phyloP scores from a whole-genome alignment of 2,888 invertebrate genomes.

The Lasioglossum pauxillum region DNA sequence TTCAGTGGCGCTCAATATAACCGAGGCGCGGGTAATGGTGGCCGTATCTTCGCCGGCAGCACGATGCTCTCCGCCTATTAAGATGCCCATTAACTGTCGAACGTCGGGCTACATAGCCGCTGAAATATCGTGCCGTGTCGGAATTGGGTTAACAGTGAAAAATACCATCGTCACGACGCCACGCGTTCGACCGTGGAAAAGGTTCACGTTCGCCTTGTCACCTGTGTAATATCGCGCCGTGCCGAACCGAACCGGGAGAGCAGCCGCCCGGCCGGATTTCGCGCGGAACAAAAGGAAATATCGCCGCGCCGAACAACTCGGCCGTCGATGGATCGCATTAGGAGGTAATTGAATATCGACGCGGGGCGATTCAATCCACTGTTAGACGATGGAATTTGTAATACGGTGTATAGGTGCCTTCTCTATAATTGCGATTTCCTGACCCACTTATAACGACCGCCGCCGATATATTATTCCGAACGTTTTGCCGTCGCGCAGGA shows the following conservation, averaged over 20 bases:
- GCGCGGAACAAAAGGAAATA: constrained; percentile 7
- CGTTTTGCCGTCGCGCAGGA: not conserved
- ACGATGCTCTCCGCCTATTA: constrained; percentile 43
- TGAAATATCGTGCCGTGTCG: constrained; percentile 44
- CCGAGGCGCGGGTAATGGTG: constrained; percentile 37
- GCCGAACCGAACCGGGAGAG: not conserved
- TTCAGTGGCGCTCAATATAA: constrained; percentile 39
- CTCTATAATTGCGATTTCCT: constrained; percentile 8
- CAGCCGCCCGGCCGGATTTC: not conserved
- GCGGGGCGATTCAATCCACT: not conserved
- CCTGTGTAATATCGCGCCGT: constrained; percentile 3
- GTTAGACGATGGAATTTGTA: not conserved
- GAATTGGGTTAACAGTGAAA: constrained; percentile 47
- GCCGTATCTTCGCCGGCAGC: constrained; percentile 24
- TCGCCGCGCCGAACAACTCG: not conserved
- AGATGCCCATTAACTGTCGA: constrained; percentile 49
- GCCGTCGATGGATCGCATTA: constrained; percentile 8
- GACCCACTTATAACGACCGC: not conserved
- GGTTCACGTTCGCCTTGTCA: not conserved
- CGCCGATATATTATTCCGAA: constrained; percentile 2
- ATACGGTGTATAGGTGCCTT: not conserved
- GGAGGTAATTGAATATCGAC: constrained; percentile 14
- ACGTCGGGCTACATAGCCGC: constrained; percentile 20
- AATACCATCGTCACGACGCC: constrained; percentile 30
- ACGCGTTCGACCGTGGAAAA: constrained; percentile 30